phyloP scores from a whole-genome alignment of 2,113 vertebrate genomes.

The Xenopus tropicalis region UCB_Xtro_10.0 CM004450.2:111225501-111226000 shows the following conservation, averaged over 20 bases:
- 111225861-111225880: constrained; percentile 98
- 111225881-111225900: constrained; percentile 97
- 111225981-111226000: constrained; percentile 99
- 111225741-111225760: constrained; percentile 99
- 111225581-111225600: constrained; percentile 99
- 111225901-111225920: constrained; percentile 99
- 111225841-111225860: constrained; percentile 99
- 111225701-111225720: constrained; percentile 99
- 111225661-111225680: constrained; percentile 99
- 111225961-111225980: constrained; percentile 99
- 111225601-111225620: constrained; percentile 99
- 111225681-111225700: constrained; percentile 99
- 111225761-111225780: constrained; percentile 99
- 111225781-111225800: constrained; percentile 99
- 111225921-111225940: constrained; percentile 96
- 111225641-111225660: constrained; percentile 97
- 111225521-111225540: constrained; percentile 99
- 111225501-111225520: constrained; percentile 99
- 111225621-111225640: constrained; percentile 99
- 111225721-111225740: constrained; percentile 99
- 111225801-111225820: constrained; percentile 99
- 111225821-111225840: constrained; percentile 99
- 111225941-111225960: constrained; percentile 85
- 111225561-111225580: constrained; percentile 96
- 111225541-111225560: constrained; percentile 99